These are phyloP conservation scores for Zonitis immaculata DNA, from an alignment of 2,888 invertebrate species.

Conservation along the genomic window DNA sequence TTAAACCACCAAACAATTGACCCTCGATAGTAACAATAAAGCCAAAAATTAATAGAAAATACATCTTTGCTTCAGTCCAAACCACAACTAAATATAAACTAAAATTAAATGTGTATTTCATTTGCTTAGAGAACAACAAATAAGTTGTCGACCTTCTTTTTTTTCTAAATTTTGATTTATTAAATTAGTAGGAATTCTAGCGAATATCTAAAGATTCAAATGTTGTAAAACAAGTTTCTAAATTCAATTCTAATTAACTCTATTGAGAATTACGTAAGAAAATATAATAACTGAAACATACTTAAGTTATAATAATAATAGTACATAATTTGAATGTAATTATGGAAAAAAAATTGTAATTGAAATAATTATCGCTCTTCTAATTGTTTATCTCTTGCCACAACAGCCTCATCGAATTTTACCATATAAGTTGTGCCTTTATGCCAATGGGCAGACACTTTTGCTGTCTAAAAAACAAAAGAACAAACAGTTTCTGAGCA, in stretches of 20 bases:
- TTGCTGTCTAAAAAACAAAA: conserved; percentile 93
- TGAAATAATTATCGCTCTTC: conserved; percentile 68
- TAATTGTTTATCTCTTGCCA: conserved; percentile 83
- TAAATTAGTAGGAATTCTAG: no score
- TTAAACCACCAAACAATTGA: not conserved
- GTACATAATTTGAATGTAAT: no score
- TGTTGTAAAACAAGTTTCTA: not conserved
- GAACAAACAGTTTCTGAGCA: no score
- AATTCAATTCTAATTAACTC: not conserved
- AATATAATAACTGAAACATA: no score
- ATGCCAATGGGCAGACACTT: conserved; percentile 98
- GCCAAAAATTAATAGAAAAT: not conserved
- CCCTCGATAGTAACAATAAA: not conserved
- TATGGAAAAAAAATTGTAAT: no score
- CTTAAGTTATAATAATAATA: no score
- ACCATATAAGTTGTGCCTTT: conserved; percentile 99
- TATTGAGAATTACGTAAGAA: no score
- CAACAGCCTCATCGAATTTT: conserved; percentile 91
- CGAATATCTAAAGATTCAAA: not conserved
- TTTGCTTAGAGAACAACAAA: not conserved
- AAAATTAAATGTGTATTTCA: not conserved
- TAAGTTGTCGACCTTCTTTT: not conserved
- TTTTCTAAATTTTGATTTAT: no score
- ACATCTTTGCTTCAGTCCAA: not conserved
- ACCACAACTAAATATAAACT: not conserved